Percentiles rank a stretch among this genome's conserved stretches.
Conservation (phyloP, 2,797 vertebrate species). For the Argyrosomus regius region DNA sequence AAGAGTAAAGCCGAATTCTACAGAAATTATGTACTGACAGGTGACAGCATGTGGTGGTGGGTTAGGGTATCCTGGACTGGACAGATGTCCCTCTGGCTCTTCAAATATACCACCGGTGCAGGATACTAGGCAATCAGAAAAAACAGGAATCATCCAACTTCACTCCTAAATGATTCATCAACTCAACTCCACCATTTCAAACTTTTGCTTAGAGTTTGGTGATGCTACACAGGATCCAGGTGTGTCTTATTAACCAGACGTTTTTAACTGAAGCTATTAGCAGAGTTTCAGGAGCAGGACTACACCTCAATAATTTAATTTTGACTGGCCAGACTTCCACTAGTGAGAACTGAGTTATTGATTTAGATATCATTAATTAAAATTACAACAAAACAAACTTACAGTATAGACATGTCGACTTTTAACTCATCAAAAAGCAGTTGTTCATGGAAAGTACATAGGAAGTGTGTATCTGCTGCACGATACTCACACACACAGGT, state of each 20-base stretch:
- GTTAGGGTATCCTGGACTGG: slow-evolving; percentile 82
- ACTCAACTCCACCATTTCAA: neutral
- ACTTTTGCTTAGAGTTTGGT: neutral
- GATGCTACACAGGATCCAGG: neutral
- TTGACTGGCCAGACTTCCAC: no score
- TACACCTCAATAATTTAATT: no score
- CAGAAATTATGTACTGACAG: slow-evolving; percentile 83
- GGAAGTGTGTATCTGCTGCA: slow-evolving; percentile 3
- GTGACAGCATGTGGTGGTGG: slow-evolving; percentile 64
- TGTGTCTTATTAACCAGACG: no score
- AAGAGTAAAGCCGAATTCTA: slow-evolving; percentile 79
- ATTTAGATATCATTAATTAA: no score
- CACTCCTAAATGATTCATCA: neutral
- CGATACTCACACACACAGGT: slow-evolving; percentile 81
- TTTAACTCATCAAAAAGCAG: no score
- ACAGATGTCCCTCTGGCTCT: slow-evolving; percentile 80
- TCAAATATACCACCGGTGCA: slow-evolving; percentile 79
- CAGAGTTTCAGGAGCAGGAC: no score
- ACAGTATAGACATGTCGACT: no score
- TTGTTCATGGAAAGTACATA: no score
- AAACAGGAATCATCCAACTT: neutral
- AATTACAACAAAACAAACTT: no score
- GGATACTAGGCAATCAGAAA: slow-evolving; percentile 68
- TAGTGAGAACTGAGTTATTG: no score
- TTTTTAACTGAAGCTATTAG: no score